phyloP scores from a whole-genome alignment of 2,888 invertebrate species.

The Tetramorium bicarinatum region DNA sequence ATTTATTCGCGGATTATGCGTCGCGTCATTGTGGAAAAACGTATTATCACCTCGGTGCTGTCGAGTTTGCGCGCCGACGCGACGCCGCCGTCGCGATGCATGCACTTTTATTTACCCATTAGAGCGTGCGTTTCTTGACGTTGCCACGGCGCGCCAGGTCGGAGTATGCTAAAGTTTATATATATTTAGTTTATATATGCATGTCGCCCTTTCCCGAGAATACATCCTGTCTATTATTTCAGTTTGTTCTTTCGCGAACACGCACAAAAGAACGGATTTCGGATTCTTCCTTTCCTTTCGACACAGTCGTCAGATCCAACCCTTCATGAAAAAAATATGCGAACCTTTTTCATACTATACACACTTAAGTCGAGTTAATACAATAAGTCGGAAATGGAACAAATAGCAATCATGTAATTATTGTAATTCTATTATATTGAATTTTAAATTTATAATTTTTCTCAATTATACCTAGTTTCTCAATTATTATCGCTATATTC shows the following conservation, averaged over 20 bases:
- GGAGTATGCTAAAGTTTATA: constrained; percentile 26
- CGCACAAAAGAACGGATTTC: neutral
- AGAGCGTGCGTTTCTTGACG: constrained; percentile 22
- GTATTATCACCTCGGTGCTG: constrained; percentile 37
- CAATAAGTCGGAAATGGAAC: neutral
- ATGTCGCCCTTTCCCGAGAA: neutral
- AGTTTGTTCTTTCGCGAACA: constrained; percentile 10
- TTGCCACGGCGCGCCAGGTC: neutral
- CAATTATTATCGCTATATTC: neutral
- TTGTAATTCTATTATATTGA: neutral
- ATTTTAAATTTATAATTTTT: neutral
- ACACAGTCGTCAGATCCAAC: neutral
- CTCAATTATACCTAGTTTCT: neutral
- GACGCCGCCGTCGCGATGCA: constrained; percentile 25
- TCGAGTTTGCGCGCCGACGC: constrained; percentile 30
- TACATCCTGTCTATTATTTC: neutral
- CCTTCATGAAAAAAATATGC: neutral
- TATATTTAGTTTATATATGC: neutral
- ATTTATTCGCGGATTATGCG: constrained; percentile 51
- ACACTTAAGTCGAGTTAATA: too few species aligned
- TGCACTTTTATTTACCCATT: constrained; percentile 47
- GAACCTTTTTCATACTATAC: neutral
- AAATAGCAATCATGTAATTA: neutral
- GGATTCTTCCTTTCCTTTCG: neutral
- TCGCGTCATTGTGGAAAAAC: constrained; percentile 39